Percentiles rank a stretch among this genome's conserved stretches.
Conservation (phyloP, 2,888 invertebrate species). For the Oxycera nigricornis region DNA sequence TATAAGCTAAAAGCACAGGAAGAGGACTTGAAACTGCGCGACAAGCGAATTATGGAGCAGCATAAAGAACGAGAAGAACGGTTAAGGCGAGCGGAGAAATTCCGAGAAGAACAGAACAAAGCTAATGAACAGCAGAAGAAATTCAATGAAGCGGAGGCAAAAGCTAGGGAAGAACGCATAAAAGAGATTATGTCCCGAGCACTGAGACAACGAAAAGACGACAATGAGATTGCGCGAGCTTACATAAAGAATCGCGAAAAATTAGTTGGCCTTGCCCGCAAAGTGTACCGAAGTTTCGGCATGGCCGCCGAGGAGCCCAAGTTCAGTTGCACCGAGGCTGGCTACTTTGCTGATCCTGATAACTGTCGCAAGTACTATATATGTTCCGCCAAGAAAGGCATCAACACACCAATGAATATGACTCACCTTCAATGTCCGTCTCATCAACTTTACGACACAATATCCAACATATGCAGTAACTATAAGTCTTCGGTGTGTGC, state of each 20-base stretch:
- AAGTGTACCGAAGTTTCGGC: not conserved
- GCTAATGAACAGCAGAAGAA: not conserved
- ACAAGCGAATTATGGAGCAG: not conserved
- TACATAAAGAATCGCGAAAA: constrained; percentile 26
- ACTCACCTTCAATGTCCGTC: constrained; percentile 44
- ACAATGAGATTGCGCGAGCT: not conserved
- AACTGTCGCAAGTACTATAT: constrained; percentile 49
- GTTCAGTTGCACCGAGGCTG: constrained; percentile 46
- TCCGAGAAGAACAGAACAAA: not conserved
- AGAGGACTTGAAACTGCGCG: too few relatives aligned
- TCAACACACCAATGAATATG: constrained; percentile 28
- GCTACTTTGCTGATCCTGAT: constrained; percentile 45
- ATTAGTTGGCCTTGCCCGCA: not conserved
- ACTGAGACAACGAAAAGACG: not conserved
- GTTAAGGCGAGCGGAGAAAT: not conserved
- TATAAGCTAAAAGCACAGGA: too few relatives aligned
- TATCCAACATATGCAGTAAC: not conserved
- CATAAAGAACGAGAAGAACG: not conserved
- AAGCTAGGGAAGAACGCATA: not conserved
- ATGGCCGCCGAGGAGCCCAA: not conserved
- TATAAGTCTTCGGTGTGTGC: not conserved
- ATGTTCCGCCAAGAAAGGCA: constrained; percentile 43
- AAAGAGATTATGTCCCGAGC: not conserved
- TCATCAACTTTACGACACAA: constrained; percentile 43
- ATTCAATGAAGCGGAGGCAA: not conserved